Evolutionary conservation across 2,888 invertebrate genomes (phyloP), one percentile per base, ranked within the genome.

Genomic region (Drosophila borborema): DNA sequence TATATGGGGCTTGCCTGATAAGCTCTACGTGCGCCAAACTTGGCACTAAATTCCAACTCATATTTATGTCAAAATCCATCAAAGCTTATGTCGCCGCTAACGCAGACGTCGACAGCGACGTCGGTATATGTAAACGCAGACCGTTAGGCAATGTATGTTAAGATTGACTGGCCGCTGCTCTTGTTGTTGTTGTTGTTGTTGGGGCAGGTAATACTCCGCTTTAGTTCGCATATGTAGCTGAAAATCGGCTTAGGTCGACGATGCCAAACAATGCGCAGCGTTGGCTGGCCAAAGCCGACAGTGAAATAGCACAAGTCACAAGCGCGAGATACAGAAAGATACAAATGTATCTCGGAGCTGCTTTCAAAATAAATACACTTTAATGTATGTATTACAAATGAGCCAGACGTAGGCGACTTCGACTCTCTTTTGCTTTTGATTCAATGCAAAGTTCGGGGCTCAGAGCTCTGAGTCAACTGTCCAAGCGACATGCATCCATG

Each of bases 11-110:
- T 54, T 20, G 63, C 64, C 70, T 90, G 86, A 90, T 86, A 90
- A 88, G 83, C 86, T 65, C 69, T 58, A 66, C 49, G 41, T 66
- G 69, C 63, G 67, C 81, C 89, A 81, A 87, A 88, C 74, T 90
- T 78, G 82, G 86, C 73, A 77, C 74, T 61, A 80, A 85, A 86
- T 90, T 90, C 85, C 85, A 85, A 51, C 86, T 88, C 77, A 90
- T 89, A 87, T 90, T 87, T 87, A 89, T 89, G 86, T 87, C 90
- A 81, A 81, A 87, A 87, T 89, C 90, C 77, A 87, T 87, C 90
- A 87, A 81, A 87, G 86, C 86, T 87, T 87, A 90, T 86, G 86
- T 90, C 82, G 84, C 74, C 86, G 84, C 77, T 53, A 60, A 55
- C 46, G 59, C 28, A 66, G 75, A 64, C 62, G 59, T 40, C 18